A percentile compares a stretch with the other conserved stretches of the same genome.
phyloP scores from a whole-genome alignment of 2,797 vertebrate genomes.

The Squalus acanthias region DNA sequence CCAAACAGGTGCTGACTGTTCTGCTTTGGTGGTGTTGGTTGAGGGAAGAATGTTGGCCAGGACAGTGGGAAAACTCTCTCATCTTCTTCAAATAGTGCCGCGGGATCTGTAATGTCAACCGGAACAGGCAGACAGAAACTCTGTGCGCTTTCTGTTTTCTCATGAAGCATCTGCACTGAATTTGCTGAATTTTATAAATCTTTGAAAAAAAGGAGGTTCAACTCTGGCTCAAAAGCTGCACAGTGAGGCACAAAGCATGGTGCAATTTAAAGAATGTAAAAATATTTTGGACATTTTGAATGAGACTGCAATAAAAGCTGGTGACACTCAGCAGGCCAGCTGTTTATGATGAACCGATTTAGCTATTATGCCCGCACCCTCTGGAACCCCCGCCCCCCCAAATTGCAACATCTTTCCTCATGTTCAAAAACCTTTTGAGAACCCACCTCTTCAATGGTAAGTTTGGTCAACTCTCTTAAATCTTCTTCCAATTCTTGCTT shows the following conservation, averaged over 20 bases:
- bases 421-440: neutral
- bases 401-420: neutral
- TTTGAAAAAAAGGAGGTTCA: neutral
- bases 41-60: neutral
- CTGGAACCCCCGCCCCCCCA: too few relatives aligned
- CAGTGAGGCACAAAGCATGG: neutral
- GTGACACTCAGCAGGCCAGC: neutral
- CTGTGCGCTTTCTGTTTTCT: neutral
- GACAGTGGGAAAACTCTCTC: neutral
- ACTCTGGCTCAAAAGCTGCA: neutral
- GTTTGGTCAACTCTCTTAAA: neutral
- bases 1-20: neutral
- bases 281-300: neutral
- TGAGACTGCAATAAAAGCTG: neutral
- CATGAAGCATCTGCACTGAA: neutral
- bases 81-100: neutral
- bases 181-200: neutral
- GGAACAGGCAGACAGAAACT: neutral
- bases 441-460: neutral
- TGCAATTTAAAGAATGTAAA: neutral
- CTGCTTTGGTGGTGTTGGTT: neutral
- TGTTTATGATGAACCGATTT: neutral
- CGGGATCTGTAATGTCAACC: neutral
- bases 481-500: neutral
- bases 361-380: neutral